phyloP scores from a whole-genome alignment of 2,888 invertebrate genomes.

The Mesoligia furuncula region DNA sequence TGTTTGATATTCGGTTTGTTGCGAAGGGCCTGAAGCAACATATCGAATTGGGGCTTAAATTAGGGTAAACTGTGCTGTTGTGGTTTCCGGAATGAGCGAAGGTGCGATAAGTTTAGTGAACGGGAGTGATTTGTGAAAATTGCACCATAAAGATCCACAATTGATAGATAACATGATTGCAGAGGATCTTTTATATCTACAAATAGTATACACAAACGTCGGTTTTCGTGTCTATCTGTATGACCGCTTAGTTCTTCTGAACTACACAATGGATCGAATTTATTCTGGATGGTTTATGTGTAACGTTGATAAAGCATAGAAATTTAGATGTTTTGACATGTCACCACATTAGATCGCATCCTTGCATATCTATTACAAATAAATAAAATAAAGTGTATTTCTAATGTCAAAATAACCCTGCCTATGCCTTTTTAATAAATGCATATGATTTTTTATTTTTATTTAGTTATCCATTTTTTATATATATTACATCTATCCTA shows the following conservation, averaged over 20 bases:
- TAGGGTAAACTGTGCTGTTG: slow-evolving; percentile 5
- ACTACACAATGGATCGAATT: not conserved
- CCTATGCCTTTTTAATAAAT: no score
- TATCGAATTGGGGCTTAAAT: slow-evolving; percentile 30
- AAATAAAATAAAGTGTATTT: no score
- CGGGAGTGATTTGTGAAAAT: slow-evolving; percentile 4
- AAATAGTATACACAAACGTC: not conserved
- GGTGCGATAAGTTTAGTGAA: slow-evolving; percentile 14
- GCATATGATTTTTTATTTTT: no score
- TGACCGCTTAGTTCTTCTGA: not conserved
- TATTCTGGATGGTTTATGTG: not conserved
- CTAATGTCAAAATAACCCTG: no score
- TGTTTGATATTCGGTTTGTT: slow-evolving; percentile 26
- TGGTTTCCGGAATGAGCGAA: not conserved
- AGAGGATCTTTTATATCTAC: not conserved
- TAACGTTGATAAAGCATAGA: not conserved
- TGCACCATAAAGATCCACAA: slow-evolving; percentile 6
- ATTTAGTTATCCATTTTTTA: no score
- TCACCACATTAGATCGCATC: not conserved
- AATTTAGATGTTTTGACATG: not conserved
- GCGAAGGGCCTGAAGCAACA: slow-evolving; percentile 5
- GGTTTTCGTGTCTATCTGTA: not conserved
- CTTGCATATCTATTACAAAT: not conserved
- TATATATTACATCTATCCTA: no score
- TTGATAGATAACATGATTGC: not conserved